phyloP scores from a whole-genome alignment of 2,888 invertebrate genomes.

The Drosophila heteroneura region DNA sequence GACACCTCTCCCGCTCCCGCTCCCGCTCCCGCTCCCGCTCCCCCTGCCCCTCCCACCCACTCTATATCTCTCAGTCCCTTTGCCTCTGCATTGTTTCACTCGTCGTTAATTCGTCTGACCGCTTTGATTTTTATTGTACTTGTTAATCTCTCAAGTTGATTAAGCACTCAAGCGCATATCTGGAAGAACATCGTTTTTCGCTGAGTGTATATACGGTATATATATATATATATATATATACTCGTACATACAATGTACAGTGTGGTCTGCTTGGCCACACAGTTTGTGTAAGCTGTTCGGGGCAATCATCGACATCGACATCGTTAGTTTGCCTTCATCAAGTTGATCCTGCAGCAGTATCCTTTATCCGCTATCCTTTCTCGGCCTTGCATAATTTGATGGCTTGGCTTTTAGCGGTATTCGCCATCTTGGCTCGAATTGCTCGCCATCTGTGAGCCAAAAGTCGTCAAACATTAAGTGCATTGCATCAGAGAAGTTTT shows the following conservation, averaged over 20 bases:
- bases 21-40: not conserved
- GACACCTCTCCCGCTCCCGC: not conserved
- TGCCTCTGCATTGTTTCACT: not conserved
- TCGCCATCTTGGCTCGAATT: constrained; percentile 5
- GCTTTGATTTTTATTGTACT: constrained; percentile 49
- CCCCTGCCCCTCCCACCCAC: not conserved
- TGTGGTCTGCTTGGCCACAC: constrained; percentile 22
- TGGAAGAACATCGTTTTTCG: not conserved
- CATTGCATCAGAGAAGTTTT: not conserved
- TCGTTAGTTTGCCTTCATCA: constrained; percentile 35
- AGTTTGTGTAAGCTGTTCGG: constrained; percentile 30
- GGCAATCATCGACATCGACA: constrained; percentile 40
- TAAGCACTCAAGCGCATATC: constrained; percentile 37
- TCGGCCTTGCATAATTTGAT: constrained; percentile 49
- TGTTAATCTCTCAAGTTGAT: constrained; percentile 55
- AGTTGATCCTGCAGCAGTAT: constrained; percentile 3
- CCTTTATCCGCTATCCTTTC: constrained; percentile 14
- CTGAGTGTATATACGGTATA: not conserved
- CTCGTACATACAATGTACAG: not conserved
- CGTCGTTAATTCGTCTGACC: constrained; percentile 3
- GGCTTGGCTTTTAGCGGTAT: constrained; percentile 19
- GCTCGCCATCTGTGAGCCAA: not conserved
- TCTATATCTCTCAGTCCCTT: not conserved
- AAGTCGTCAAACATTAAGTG: constrained; percentile 20
- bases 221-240: not conserved